phyloP scores from a whole-genome alignment of 92 coral and sea anemone species.

The Umimayanthus chanpuru region DNA sequence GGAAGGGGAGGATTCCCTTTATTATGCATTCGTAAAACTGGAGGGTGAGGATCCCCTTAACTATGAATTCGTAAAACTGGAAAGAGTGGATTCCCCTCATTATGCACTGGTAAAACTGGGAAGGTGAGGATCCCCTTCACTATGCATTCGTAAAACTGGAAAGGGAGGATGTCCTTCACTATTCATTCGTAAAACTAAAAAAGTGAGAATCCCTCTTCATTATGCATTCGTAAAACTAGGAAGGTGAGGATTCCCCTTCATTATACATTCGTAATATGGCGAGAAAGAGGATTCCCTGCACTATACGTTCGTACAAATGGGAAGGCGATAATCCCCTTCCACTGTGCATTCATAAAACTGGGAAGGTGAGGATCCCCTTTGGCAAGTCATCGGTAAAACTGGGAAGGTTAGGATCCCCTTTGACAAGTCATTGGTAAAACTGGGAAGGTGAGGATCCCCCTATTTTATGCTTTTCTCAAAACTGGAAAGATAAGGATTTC shows the following conservation, averaged over 20 bases:
- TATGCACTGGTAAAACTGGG: no score
- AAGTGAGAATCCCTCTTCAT: constrained; percentile 72
- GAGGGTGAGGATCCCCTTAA: constrained; percentile 70
- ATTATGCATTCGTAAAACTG: no score
- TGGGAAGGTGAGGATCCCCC: constrained; percentile 37
- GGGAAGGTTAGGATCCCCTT: constrained; percentile 63
- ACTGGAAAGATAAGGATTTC: constrained; percentile 45
- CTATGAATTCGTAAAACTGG: constrained; percentile 78
- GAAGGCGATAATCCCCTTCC: constrained; percentile 67
- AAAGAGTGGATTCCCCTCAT: constrained; percentile 6
- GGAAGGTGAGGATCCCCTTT: not conserved
- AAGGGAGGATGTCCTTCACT: no score
- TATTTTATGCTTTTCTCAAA: not conserved
- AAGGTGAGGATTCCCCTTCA: constrained; percentile 22
- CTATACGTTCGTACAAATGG: no score
- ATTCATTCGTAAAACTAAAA: no score
- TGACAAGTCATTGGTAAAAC: constrained; percentile 78
- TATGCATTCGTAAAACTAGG: constrained; percentile 80
- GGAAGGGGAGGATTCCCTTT: constrained; percentile 30
- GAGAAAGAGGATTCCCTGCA: no score
- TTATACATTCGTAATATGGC: no score
- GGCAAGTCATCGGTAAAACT: constrained; percentile 79
- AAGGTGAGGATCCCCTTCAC: constrained; percentile 73
- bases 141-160: constrained; percentile 71
- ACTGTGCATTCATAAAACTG: constrained; percentile 73